A percentile compares a stretch with the other conserved stretches of the same genome.
phyloP scores from a whole-genome alignment of 2,113 vertebrate genomes.

The Dissostichus mawsoni region DNA sequence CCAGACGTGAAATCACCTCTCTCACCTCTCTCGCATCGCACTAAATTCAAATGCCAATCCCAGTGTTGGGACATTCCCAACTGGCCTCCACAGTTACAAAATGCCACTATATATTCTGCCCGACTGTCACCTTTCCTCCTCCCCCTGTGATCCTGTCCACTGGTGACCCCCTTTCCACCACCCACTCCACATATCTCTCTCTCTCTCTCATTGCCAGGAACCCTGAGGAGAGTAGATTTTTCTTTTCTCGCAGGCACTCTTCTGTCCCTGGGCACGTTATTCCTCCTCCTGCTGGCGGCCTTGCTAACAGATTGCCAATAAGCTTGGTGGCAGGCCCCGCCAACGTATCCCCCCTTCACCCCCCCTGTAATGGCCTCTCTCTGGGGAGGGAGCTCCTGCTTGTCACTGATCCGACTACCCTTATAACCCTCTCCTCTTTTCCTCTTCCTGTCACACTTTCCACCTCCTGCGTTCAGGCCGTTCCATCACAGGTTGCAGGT shows the following conservation, averaged over 20 bases:
- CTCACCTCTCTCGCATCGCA: slow-evolving; percentile 47
- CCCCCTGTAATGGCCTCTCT: slow-evolving; percentile 76
- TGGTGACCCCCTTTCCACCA: slow-evolving; percentile 56
- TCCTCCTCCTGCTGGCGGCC: slow-evolving; percentile 65
- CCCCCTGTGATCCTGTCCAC: slow-evolving; percentile 47
- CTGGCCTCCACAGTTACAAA: slow-evolving; percentile 48
- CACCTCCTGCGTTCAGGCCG: slow-evolving; percentile 42
- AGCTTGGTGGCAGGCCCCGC: slow-evolving; percentile 75
- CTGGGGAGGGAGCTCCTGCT: slow-evolving; percentile 70
- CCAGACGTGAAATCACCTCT: slow-evolving; percentile 45
- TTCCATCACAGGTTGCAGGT: slow-evolving; percentile 47
- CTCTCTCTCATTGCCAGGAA: slow-evolving; percentile 50
- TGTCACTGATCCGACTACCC: slow-evolving; percentile 76
- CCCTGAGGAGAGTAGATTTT: slow-evolving; percentile 70
- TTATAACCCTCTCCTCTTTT: slow-evolving; percentile 65
- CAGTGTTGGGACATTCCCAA: slow-evolving; percentile 52
- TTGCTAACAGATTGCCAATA: slow-evolving; percentile 86
- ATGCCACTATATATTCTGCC: slow-evolving; percentile 67
- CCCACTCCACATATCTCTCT: slow-evolving; percentile 44
- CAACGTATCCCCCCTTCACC: slow-evolving; percentile 56
- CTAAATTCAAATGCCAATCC: slow-evolving; percentile 75
- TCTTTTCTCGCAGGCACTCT: slow-evolving; percentile 60
- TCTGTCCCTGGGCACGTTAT: slow-evolving; percentile 72
- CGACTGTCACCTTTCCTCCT: slow-evolving; percentile 40
- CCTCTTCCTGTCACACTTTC: slow-evolving; percentile 50